Percentiles rank a stretch among this genome's conserved stretches.
phyloP scores from a whole-genome alignment of 2,113 vertebrate species.

The Caracal caracal region DNA sequence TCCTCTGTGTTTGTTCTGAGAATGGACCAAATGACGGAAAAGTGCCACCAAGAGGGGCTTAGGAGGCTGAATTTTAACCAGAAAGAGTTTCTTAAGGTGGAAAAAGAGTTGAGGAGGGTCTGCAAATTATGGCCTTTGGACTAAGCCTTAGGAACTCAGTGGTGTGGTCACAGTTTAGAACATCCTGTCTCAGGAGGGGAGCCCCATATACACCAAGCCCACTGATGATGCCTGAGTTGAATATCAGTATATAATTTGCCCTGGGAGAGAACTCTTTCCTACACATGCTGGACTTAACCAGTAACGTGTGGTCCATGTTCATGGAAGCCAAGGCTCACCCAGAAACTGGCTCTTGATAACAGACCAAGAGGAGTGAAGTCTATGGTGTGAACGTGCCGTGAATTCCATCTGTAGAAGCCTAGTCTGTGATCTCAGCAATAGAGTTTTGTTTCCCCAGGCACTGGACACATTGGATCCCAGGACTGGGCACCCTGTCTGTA shows the following conservation, averaged over 20 bases:
- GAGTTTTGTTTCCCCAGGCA: neutral
- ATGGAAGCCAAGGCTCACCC: neutral
- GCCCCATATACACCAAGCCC: neutral
- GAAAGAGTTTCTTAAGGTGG: neutral
- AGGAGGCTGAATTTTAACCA: neutral
- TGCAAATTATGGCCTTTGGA: neutral
- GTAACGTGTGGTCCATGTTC: neutral
- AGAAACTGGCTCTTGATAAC: neutral
- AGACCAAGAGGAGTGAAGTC: neutral
- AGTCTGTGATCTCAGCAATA: neutral
- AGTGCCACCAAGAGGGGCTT: neutral
- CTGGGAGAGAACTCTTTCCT: neutral
- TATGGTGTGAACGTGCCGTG: neutral
- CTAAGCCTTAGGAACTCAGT: neutral
- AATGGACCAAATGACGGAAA: neutral
- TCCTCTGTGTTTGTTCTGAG: neutral
- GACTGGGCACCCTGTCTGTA: neutral
- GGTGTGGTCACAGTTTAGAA: neutral
- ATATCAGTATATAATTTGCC: neutral
- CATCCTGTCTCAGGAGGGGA: neutral
- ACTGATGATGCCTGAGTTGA: neutral
- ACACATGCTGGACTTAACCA: neutral
- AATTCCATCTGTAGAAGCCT: neutral
- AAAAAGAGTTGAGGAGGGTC: neutral
- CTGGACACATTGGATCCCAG: neutral